Evolutionary conservation across 2,888 invertebrate genomes (phyloP), one percentile per base, ranked within the genome.

Genomic region (Oscheius sp.): DNA sequence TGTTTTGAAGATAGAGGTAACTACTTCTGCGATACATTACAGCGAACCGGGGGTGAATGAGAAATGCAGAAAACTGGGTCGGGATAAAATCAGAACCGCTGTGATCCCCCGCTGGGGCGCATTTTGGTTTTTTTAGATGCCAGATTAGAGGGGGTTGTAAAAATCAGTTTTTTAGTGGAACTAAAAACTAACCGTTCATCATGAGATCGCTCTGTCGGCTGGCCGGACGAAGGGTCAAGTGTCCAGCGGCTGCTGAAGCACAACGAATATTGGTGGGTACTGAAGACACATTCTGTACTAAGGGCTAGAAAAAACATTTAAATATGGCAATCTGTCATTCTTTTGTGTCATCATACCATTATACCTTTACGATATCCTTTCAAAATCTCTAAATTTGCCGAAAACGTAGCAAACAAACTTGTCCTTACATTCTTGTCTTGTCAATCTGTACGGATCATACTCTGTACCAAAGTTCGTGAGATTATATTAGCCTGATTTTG

Each of bases 141-240:
- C 33, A 42, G 4, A 42, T 5, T 7, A 21, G 42, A 42, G 4
- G 42, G 0, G 42, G 42, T 42, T 42, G 42, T 42, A 42, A 11
- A 63, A 63, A 47, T 13, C 35, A 33, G n/a, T 33, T 33, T 48
- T 50, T 13, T 21, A 21, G 21, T 21, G 21, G 21, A 21, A 21
- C 21, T 21, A 21, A 21, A 21, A 70, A n/a, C 72, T n/a, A 11
- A 74, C 73, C 57, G 66, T 74, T 66, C 74, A 70, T 74, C 11
- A 48, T 35, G 1, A 55, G 32, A 11, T 74, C 70, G 48, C 70
- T 74, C 35, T 70, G 70, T 35, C 74, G 33, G 60, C 74, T 74
- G 2, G 48, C 13, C 11, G 74, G 74, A 29, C 74, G 59, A 2
- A 74, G 35, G 21, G 74, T 74, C 51, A 57, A n/a, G 32, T 70